phyloP scores from a whole-genome alignment of 1,140 invertebrate species.

The Bombus waltoni region DNA sequence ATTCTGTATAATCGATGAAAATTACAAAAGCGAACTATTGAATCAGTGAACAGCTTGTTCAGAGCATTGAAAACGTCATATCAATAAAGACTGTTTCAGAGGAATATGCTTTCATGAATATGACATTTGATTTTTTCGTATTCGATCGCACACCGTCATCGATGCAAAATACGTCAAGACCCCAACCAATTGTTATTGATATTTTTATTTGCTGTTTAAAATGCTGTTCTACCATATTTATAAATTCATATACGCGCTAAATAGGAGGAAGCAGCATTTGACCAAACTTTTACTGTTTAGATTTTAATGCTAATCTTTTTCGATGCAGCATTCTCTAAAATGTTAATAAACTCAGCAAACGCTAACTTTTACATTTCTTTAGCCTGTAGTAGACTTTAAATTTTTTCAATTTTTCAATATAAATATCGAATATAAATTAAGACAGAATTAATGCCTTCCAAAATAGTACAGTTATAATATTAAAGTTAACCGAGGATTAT shows the following conservation, averaged over 20 bases:
- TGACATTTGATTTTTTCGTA: conserved; percentile 30
- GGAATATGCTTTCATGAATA: conserved; percentile 7
- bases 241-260: background rate
- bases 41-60: background rate
- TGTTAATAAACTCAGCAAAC: no score
- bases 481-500: background rate
- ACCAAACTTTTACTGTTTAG: background rate
- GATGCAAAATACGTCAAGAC: background rate
- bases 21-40: conserved; percentile 1
- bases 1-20: background rate
- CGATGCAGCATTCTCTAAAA: background rate
- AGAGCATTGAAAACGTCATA: background rate
- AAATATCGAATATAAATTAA: background rate
- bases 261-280: background rate
- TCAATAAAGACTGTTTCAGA: conserved; percentile 17
- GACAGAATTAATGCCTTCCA: background rate
- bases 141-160: background rate
- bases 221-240: background rate
- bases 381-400: no score
- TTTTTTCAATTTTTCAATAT: background rate
- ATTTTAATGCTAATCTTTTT: no score
- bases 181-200: conserved; percentile 4
- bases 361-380: background rate
- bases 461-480: background rate
- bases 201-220: conserved; percentile 3